phyloP scores from a whole-genome alignment of 2,797 vertebrate genomes.

The Euphonia xanthogaster region DNA sequence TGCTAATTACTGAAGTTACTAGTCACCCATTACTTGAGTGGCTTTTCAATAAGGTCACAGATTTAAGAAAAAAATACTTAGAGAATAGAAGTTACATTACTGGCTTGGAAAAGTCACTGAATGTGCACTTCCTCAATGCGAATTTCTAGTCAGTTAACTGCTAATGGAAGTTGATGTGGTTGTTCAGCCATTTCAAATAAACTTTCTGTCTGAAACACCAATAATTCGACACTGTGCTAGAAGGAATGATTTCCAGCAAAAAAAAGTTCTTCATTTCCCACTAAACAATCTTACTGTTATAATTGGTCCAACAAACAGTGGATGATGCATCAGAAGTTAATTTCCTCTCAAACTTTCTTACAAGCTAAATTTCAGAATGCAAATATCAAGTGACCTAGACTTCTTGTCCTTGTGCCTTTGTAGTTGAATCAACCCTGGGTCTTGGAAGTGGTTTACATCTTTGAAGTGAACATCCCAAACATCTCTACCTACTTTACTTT shows the following conservation, averaged over 20 bases:
- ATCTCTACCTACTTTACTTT: neutral
- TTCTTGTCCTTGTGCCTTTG: neutral
- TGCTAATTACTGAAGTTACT: neutral
- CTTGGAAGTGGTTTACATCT: neutral
- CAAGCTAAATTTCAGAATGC: neutral
- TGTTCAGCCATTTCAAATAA: neutral
- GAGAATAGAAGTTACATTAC: neutral
- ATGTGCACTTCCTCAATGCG: neutral
- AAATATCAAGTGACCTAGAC: neutral
- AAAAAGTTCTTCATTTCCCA: neutral
- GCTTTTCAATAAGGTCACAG: neutral
- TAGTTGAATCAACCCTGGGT: neutral
- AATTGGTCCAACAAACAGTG: neutral
- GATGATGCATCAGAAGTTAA: neutral
- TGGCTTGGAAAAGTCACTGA: neutral
- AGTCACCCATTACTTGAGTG: neutral
- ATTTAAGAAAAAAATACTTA: neutral
- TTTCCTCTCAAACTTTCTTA: neutral
- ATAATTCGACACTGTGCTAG: neutral
- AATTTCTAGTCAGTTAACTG: conserved; percentile 17
- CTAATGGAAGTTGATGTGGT: neutral
- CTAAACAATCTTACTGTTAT: neutral
- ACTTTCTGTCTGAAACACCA: neutral
- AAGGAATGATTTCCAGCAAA: neutral
- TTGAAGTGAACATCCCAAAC: neutral